A percentile compares a stretch with the other conserved stretches of the same genome.
phyloP scores from a whole-genome alignment of 1,140 invertebrate genomes.

The Eumeta japonica region DNA sequence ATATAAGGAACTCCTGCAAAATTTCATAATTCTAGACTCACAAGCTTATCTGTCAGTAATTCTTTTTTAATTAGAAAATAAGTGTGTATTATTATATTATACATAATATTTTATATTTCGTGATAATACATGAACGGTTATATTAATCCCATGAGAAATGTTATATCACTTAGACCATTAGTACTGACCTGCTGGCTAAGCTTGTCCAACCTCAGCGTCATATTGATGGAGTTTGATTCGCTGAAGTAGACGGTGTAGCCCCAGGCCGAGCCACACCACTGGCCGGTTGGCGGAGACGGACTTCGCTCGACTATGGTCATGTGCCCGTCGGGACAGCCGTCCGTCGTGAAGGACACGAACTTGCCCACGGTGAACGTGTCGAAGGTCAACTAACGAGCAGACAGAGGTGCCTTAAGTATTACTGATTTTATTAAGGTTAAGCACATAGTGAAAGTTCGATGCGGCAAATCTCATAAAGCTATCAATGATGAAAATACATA shows the following conservation, averaged over 20 bases:
- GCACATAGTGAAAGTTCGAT: no score
- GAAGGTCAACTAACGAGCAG: constrained; percentile 71
- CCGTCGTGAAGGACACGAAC: constrained; percentile 71
- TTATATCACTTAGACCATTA: no score
- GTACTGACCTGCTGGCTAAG: constrained; percentile 68
- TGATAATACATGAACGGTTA: no score
- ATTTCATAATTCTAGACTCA: no score
- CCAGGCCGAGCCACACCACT: constrained; percentile 83
- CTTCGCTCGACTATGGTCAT: constrained; percentile 75
- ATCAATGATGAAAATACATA: no score
- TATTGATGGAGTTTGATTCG: constrained; percentile 74
- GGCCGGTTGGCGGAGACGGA: constrained; percentile 70
- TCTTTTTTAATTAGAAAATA: constrained; percentile 1
- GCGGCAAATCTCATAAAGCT: no score
- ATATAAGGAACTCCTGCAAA: no score
- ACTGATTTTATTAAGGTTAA: neutral
- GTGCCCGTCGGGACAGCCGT: constrained; percentile 77
- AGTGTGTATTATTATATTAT: constrained; percentile 1
- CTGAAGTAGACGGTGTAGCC: constrained; percentile 84
- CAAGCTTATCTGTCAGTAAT: neutral
- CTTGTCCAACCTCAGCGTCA: constrained; percentile 69
- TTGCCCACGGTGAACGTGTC: constrained; percentile 75
- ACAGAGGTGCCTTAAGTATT: neutral
- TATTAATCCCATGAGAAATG: no score
- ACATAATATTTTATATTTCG: neutral